A percentile compares a stretch with the other conserved stretches of the same genome.
Evolutionary conservation across 1,140 invertebrate species (phyloP).

Genomic region (Drosophila biarmipes): DNA sequence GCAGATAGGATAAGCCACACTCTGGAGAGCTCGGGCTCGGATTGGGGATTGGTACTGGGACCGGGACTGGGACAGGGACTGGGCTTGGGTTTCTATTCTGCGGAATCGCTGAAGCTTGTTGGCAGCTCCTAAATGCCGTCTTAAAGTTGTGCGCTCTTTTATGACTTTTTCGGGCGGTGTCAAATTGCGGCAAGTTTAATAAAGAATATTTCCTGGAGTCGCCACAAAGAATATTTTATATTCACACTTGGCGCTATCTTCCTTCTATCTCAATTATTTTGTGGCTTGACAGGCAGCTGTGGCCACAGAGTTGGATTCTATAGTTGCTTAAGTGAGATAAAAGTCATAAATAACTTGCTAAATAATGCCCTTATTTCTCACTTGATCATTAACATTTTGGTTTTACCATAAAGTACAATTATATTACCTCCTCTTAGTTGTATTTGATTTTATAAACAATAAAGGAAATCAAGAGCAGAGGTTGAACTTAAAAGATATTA

Average conservation of each 20-base stretch:
- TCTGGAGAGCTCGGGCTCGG: conserved; percentile 1
- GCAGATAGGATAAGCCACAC: conserved; percentile 55
- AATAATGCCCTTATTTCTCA: no score
- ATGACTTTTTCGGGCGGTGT: conserved; percentile 51
- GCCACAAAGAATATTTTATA: conserved; percentile 31
- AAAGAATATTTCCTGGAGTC: conserved; percentile 37
- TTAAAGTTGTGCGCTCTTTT: conserved; percentile 68
- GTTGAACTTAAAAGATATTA: no score
- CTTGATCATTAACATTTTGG: no score
- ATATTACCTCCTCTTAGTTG: no score
- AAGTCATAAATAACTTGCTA: no score
- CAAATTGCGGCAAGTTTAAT: conserved; percentile 41
- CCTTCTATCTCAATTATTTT: conserved; percentile 10
- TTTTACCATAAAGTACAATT: no score
- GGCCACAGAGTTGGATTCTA: not conserved
- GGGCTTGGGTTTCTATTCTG: conserved; percentile 50
- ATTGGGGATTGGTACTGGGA: no score
- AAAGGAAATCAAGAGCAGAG: no score
- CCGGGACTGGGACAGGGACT: not conserved
- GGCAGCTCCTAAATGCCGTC: conserved; percentile 70
- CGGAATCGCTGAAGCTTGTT: conserved; percentile 78
- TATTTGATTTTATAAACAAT: no score
- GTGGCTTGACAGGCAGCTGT: no score
- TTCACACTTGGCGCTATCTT: conserved; percentile 23
- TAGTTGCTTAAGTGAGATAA: conserved; percentile 1